phyloP scores from a whole-genome alignment of 2,113 vertebrate genomes.

The Cichladusa arquata region DNA sequence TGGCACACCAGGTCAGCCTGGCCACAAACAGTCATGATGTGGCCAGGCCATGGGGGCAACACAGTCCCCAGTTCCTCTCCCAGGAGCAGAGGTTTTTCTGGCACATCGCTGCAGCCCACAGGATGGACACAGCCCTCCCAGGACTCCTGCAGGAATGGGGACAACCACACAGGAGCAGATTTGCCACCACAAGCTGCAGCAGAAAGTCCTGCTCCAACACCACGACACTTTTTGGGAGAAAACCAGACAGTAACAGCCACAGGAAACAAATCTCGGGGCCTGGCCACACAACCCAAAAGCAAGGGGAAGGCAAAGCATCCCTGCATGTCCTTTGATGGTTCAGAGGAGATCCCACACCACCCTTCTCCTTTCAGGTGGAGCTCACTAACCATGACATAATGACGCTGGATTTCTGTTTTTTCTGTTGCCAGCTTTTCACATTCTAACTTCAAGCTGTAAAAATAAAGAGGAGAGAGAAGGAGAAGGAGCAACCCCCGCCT shows the following conservation, averaged over 20 bases:
- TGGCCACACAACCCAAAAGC: neutral
- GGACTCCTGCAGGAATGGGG: neutral
- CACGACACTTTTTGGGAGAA: rapidly evolving
- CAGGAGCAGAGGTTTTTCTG: neutral
- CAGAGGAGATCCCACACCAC: neutral
- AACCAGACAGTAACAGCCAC: neutral
- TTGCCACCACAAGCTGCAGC: rapidly evolving
- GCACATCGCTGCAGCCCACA: rapidly evolving
- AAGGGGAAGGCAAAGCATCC: neutral
- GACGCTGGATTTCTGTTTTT: conserved; percentile 93
- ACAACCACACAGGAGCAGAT: rapidly evolving
- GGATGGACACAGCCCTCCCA: neutral
- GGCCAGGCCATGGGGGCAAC: neutral
- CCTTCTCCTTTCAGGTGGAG: neutral
- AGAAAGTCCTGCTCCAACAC: neutral
- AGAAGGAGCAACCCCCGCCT: neutral
- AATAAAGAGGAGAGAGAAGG: neutral
- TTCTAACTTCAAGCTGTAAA: conserved; percentile 87
- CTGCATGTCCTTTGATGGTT: neutral
- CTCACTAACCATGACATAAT: conserved; percentile 92
- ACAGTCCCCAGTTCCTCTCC: neutral
- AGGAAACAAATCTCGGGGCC: neutral
- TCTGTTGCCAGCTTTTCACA: conserved; percentile 93
- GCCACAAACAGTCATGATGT: rapidly evolving
- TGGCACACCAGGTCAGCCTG: neutral